These are phyloP conservation scores for Gnathonemus longibarbis DNA, from an alignment of 2,113 vertebrate species.

Conservation along the genomic window DNA sequence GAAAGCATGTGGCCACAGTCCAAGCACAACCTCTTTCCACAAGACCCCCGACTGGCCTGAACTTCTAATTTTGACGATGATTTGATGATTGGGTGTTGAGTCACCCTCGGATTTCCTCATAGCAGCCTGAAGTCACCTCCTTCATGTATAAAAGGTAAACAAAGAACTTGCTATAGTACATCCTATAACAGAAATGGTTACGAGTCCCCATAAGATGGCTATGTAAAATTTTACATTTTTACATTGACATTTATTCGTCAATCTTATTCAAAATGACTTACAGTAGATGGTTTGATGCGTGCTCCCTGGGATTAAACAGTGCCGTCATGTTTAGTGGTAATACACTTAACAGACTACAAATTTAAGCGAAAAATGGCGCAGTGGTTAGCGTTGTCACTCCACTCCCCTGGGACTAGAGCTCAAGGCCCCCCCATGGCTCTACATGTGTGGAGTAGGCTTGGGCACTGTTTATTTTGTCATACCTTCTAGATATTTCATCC, in stretches of 20 bases:
- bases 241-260: not conserved
- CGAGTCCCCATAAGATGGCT: not conserved
- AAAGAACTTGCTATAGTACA: not conserved
- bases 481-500: not conserved
- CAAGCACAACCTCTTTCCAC: not conserved
- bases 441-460: not conserved
- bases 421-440: not conserved
- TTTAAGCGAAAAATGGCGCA: not conserved
- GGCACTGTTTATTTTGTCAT: not conserved
- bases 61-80: not conserved
- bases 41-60: not conserved
- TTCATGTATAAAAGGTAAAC: not conserved
- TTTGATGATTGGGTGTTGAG: not conserved
- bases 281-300: not conserved
- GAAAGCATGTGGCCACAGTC: not conserved
- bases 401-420: not conserved
- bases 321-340: not conserved
- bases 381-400: not conserved
- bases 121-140: not conserved
- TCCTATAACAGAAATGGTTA: not conserved
- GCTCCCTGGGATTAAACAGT: not conserved
- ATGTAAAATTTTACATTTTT: not conserved
- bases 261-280: not conserved
- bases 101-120: not conserved
- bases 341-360: not conserved